Evolutionary conservation across 2,888 invertebrate genomes (phyloP), one percentile per base, ranked within the genome.

Genomic region (Cataglyphis rosenhaueri): DNA sequence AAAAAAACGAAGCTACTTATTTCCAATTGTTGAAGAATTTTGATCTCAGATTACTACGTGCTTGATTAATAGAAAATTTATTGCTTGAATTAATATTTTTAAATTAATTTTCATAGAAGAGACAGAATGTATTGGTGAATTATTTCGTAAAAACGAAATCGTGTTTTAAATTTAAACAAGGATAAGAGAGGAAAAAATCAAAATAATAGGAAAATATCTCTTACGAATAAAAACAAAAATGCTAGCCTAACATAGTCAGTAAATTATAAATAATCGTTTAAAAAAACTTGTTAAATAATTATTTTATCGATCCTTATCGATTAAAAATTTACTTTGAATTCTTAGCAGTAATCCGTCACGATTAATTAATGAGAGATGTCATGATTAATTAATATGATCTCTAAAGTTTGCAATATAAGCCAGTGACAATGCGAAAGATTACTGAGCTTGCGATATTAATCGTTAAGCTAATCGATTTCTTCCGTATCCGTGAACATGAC

Each of bases 391-490:
- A 70, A 78, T 78, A 70, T 44, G 59, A 68, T 70, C 59, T 59
- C 18, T 70, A 32, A 59, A 70, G 12, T n/a, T 52, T 18, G 18
- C 59, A 68, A 15, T 44, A 25, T 79, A 79, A 59, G 59, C 70
- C 71, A 79, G 44, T 79, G 71, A 70, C 78, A 79, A 79, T 61
- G 44, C 61, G 12, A 44, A 70, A 79, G 59, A 70, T 79, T 70
- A 70, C 41, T 79, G 59, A 71, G 44, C 59, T 79, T 79, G 70
- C 44, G 41, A 21, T 78, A 44, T 78, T 79, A 79, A 79, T 70
- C 70, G 70, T 78, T 70, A 18, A 59, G 78, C 78, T 79, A 79
- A 79, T 79, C 78, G 44, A 79, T 70, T 79, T 32, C 12, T 70
- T 70, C 59, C 59, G 78, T 70, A 78, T 78, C 59, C 78, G 12